Conservation (phyloP, 2,113 vertebrate species). For the Grammatotria lemairii region DNA sequence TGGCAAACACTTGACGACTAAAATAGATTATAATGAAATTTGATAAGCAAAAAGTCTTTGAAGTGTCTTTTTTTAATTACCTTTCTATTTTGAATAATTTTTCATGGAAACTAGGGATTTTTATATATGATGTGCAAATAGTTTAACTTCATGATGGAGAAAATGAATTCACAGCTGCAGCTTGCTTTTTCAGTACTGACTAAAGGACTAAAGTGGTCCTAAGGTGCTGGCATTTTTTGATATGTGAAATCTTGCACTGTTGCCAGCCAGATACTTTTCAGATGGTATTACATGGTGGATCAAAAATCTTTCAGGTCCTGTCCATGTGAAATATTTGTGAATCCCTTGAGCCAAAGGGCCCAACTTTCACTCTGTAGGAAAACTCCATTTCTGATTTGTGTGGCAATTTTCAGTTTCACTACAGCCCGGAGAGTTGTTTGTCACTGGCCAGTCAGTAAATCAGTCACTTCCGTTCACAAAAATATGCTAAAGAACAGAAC, state of each 20-base stretch:
- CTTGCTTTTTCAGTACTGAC: background rate
- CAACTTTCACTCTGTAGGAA: background rate
- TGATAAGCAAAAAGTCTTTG: background rate
- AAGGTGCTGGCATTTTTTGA: background rate
- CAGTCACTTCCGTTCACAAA: background rate
- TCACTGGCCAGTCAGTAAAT: background rate
- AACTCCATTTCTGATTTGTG: background rate
- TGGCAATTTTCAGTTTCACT: background rate
- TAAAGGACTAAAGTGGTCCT: background rate
- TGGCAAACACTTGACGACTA: background rate
- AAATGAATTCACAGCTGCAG: background rate
- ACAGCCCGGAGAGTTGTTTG: background rate
- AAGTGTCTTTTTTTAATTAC: background rate
- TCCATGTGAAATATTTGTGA: background rate
- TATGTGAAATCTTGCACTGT: background rate
- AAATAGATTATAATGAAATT: background rate
- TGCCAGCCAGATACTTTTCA: background rate
- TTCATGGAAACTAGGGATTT: background rate
- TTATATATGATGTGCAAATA: background rate
- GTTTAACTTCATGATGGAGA: background rate
- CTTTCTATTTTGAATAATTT: background rate
- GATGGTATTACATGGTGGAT: background rate
- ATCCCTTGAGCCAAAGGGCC: background rate
- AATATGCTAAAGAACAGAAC: background rate
- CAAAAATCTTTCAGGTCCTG: background rate